A percentile compares a stretch with the other conserved stretches of the same genome.
phyloP scores from a whole-genome alignment of 2,113 vertebrate genomes.

The Tamias sibiricus region DNA sequence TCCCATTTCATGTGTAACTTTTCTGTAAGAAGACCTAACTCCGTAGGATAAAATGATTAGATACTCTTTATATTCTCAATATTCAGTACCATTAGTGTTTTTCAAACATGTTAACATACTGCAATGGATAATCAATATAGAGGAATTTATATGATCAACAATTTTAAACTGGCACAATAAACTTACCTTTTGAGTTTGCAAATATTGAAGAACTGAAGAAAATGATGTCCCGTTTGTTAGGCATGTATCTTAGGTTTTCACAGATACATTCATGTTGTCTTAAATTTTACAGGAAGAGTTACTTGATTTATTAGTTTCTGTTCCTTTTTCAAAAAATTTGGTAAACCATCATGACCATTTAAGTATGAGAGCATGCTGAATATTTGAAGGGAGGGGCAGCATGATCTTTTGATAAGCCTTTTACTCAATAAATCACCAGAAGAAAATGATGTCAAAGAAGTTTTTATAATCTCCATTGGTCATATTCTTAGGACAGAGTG shows the following conservation, averaged over 20 bases:
- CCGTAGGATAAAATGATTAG: neutral
- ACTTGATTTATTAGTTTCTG: neutral
- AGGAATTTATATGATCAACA: neutral
- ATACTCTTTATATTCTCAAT: neutral
- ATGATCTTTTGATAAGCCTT: neutral
- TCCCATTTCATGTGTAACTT: neutral
- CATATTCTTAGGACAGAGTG: neutral
- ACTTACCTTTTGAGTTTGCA: neutral
- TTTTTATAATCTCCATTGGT: neutral
- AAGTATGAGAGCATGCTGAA: neutral
- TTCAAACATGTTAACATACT: neutral
- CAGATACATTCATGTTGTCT: neutral
- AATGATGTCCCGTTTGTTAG: neutral
- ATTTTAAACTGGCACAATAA: neutral
- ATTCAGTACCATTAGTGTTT: neutral
- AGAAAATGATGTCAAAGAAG: constrained; percentile 6
- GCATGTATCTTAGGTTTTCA: neutral
- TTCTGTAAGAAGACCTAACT: neutral
- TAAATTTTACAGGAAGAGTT: neutral
- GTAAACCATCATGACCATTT: neutral
- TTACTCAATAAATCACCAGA: neutral
- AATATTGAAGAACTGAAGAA: neutral
- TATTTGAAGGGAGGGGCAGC: neutral
- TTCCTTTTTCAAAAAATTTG: neutral
- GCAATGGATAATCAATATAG: neutral